phyloP scores from a whole-genome alignment of 2,888 invertebrate genomes.

The Corythucha ciliata region DNA sequence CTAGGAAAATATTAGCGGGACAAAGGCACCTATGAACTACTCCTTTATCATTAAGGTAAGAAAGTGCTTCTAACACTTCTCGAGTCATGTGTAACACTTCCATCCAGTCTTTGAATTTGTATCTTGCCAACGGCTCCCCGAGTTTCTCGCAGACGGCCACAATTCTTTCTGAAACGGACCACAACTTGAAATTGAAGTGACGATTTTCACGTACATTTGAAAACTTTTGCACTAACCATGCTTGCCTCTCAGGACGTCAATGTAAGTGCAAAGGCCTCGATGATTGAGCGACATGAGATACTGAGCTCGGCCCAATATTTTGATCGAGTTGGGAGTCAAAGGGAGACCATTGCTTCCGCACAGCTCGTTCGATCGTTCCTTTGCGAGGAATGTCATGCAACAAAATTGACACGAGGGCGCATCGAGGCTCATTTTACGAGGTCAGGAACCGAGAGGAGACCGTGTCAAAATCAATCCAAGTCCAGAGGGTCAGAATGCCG shows the following conservation, averaged over 20 bases:
- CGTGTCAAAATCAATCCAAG: no score
- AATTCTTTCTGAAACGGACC: conserved; percentile 57
- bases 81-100: conserved; percentile 57
- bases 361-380: conserved; percentile 76
- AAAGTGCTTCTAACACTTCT: conserved; percentile 63
- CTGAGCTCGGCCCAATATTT: conserved; percentile 83
- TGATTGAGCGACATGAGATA: conserved; percentile 67
- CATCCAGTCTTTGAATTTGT: conserved; percentile 43
- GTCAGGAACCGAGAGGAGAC: no score
- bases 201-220: background rate
- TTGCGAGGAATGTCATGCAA: conserved; percentile 70
- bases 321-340: conserved; percentile 90
- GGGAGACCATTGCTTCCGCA: conserved; percentile 96
- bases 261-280: conserved; percentile 74
- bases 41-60: conserved; percentile 59
- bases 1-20: conserved; percentile 71
- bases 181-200: background rate
- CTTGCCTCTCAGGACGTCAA: conserved; percentile 86
- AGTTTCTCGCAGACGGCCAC: conserved; percentile 74
- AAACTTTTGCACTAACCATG: conserved; percentile 59
- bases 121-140: conserved; percentile 52
- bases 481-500: no score
- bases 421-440: background rate
- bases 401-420: conserved; percentile 11
- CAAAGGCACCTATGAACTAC: conserved; percentile 73